Percentiles rank a stretch among this genome's conserved stretches.
phyloP scores from a whole-genome alignment of 2,888 invertebrate species.

The Temnothorax unifasciatus region DNA sequence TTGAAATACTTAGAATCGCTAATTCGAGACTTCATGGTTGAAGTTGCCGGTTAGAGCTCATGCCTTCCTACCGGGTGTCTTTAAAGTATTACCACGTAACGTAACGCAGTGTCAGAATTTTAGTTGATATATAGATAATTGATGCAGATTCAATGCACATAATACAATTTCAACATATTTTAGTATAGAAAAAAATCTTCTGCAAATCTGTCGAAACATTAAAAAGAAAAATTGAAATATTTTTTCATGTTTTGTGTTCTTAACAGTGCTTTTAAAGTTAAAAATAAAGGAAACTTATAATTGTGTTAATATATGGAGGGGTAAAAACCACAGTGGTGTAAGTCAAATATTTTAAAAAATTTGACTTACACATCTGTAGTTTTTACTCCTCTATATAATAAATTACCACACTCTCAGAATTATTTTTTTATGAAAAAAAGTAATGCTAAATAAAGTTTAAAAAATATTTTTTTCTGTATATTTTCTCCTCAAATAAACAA shows the following conservation, averaged over 20 bases:
- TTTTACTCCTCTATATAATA: too few relatives aligned
- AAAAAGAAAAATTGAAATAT: background rate
- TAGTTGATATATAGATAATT: background rate
- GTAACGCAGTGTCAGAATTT: background rate
- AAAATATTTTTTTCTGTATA: background rate
- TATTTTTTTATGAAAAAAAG: background rate
- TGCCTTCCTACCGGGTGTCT: conserved; percentile 29
- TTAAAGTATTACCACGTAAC: background rate
- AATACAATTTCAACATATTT: background rate
- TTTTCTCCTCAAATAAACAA: background rate
- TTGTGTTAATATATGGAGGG: background rate
- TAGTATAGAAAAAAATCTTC: background rate
- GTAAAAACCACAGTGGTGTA: too few relatives aligned
- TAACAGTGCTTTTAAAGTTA: background rate
- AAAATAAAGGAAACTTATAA: background rate
- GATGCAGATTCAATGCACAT: background rate
- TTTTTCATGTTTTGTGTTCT: background rate
- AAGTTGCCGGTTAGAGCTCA: background rate
- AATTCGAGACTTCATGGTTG: conserved; percentile 38
- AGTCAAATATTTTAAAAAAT: too few relatives aligned
- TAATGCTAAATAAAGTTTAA: background rate
- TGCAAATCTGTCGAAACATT: background rate
- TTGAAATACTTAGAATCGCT: conserved; percentile 55
- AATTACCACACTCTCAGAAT: background rate
- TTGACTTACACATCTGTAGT: too few relatives aligned